A percentile compares a stretch with the other conserved stretches of the same genome.
These are phyloP conservation scores for Zoanthus solanderi DNA, from an alignment of 92 coral and sea anemone genomes.

Conservation along the genomic window DNA sequence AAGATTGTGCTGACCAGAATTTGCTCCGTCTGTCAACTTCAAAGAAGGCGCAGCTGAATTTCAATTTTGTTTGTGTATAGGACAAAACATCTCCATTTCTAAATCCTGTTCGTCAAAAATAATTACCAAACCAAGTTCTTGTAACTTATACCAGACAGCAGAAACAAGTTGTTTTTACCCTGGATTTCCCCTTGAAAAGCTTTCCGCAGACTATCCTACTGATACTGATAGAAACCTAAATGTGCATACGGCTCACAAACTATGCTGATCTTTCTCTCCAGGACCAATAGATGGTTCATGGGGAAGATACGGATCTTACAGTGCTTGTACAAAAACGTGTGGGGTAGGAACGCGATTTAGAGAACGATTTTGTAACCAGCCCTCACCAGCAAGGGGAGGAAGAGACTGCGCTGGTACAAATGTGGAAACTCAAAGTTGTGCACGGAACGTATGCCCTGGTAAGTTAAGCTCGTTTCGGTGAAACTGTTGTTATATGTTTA, in stretches of 20 bases:
- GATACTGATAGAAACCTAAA: no score
- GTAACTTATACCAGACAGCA: no score
- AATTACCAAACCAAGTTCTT: no score
- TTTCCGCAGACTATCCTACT: no score
- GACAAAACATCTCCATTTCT: no score
- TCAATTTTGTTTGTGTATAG: no score
- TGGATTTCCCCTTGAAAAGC: no score
- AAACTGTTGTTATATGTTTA: background rate
- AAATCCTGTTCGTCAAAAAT: no score
- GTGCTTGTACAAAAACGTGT: conserved; percentile 14
- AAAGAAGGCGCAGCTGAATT: no score
- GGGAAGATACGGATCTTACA: background rate
- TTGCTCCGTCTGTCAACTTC: no score
- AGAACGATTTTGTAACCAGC: conserved; percentile 7
- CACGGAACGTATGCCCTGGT: background rate
- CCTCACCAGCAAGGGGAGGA: background rate
- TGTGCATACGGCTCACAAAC: background rate
- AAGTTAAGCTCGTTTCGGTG: background rate
- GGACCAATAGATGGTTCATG: conserved; percentile 17
- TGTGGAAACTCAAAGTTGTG: background rate
- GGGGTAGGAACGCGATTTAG: background rate
- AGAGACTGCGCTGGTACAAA: background rate
- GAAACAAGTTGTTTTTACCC: no score
- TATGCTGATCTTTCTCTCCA: background rate
- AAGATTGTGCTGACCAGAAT: no score